Evolutionary conservation across 2,113 vertebrate genomes (phyloP), one percentile per base, ranked within the genome.

Genomic region (Enhydra lutris): DNA sequence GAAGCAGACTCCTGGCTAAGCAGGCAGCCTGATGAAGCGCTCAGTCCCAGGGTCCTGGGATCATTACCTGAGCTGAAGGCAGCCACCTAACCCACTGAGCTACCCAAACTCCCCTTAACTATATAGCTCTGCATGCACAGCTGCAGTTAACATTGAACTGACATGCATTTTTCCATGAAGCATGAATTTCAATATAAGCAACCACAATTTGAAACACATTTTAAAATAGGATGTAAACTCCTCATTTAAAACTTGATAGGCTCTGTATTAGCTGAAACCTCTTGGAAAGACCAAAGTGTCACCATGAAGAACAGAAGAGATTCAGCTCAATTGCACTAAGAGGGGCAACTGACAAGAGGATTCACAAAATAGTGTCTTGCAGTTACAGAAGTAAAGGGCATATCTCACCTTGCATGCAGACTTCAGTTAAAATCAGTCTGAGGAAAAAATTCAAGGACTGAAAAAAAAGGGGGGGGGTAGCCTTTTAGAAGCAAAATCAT

Each of bases 401-500:
- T 74, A 81, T 61, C 88, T 95, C 63, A 88, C 90, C 81, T 71
- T 80, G 55, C 80, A 84, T n/a, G 36, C 47, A 86, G 76, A 17
- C 52, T 84, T 96, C 63, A 67, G 9, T 76, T 93, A 96, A 87
- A 93, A 96, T 89, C 74, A 71, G 87, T 61, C 39, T 87, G 34
- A 52, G 78, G 17, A 89, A 79, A 80, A 80, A 85, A 73, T 57
- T 91, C 26, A 88, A 87, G 59, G 20, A 31, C 69, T 92, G 29
- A 26, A 69, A 65, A 73, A 79, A 47, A 89, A 34, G 9, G 3
- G 0, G 9, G 23, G 8, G 20, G n/a, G 24, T 65, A 21, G 13
- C 5, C 69, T 82, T 90, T 95, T 84, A 88, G 34, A 90, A 96
- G 20, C 76, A 95, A 95, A 92, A 95, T 78, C 31, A 87, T 69